Evolutionary conservation across 2,113 vertebrate species (phyloP).

Genomic region (Carassius auratus): DNA sequence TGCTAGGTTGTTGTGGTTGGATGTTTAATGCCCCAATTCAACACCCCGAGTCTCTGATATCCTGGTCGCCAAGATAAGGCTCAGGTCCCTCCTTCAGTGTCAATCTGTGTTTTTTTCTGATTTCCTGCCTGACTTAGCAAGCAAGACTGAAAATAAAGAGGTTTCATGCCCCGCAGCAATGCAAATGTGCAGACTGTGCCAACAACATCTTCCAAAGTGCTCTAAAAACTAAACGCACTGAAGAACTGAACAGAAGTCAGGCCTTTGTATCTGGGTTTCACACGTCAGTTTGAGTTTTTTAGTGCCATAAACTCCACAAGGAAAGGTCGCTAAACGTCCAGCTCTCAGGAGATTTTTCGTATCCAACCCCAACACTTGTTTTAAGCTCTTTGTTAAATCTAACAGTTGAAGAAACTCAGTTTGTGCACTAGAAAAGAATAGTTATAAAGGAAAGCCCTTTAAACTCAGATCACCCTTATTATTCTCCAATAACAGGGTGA

Average conservation of each 20-base stretch:
- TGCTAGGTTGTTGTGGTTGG: neutral
- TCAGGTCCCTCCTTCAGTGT: neutral
- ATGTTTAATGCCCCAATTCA: neutral
- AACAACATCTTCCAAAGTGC: constrained; percentile 1
- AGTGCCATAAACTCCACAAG: neutral
- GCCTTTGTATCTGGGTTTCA: neutral
- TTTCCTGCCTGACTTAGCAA: neutral
- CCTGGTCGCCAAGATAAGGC: neutral
- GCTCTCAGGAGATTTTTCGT: constrained; percentile 23
- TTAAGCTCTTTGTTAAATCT: constrained; percentile 24
- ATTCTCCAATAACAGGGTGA: constrained; percentile 40
- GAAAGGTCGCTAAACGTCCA: constrained; percentile 20
- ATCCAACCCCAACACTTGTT: constrained; percentile 30
- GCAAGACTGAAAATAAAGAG: neutral
- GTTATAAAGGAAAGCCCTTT: constrained; percentile 21
- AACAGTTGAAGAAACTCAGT: constrained; percentile 30
- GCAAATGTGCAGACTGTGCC: neutral
- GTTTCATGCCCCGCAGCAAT: neutral
- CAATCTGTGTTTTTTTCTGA: neutral
- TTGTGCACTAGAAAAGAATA: neutral
- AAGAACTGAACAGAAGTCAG: neutral
- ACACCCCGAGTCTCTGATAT: neutral
- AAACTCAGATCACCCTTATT: constrained; percentile 43
- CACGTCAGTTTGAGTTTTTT: neutral
- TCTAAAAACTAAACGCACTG: neutral